Evolutionary conservation across 2,797 vertebrate species (phyloP).

Genomic region (Urocyon cinereoargenteus): DNA sequence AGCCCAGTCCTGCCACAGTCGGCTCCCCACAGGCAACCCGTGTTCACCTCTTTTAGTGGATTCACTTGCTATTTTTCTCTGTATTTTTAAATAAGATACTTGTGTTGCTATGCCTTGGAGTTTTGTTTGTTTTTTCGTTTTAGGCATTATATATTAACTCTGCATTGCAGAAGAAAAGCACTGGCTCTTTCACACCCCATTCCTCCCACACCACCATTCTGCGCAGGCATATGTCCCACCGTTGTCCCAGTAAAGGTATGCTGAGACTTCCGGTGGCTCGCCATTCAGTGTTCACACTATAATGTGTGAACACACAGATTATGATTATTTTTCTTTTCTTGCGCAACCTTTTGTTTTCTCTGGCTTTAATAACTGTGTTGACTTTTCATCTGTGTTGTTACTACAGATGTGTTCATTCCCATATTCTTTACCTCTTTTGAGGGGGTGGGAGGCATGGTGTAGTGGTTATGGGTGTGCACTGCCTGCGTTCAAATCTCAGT

Average conservation of each 20-base stretch:
- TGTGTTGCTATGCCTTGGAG: background rate
- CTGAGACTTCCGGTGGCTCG: background rate
- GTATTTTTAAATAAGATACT: background rate
- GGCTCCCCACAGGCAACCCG: background rate
- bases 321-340: background rate
- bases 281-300: too few species aligned
- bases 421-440: background rate
- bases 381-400: background rate
- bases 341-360: background rate
- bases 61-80: background rate
- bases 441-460: fast-evolving
- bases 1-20: background rate
- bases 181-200: background rate
- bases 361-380: background rate
- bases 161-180: background rate
- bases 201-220: background rate
- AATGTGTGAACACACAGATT: background rate
- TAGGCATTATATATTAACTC: background rate
- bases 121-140: background rate
- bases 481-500: background rate
- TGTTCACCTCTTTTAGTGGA: background rate
- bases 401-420: background rate
- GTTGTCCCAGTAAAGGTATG: too few species aligned
- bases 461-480: background rate
- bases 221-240: fast-evolving